phyloP scores from a whole-genome alignment of 2,113 vertebrate genomes.

The Anoplopoma fimbria region DNA sequence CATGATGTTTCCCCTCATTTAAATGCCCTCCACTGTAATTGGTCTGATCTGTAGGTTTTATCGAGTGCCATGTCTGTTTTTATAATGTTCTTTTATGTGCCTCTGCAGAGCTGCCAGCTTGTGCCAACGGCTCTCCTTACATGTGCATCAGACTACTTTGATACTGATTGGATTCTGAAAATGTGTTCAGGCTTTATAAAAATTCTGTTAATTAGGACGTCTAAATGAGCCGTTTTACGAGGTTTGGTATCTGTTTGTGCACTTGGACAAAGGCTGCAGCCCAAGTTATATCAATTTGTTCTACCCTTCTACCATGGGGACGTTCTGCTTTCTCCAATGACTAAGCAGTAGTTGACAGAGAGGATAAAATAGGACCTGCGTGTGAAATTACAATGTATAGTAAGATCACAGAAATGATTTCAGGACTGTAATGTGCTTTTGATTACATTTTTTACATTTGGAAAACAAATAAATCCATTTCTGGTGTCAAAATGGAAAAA shows the following conservation, averaged over 20 bases:
- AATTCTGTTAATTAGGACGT: conserved; percentile 26
- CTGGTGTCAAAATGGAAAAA: not conserved
- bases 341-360: conserved; percentile 58
- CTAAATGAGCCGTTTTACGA: conserved; percentile 37
- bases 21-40: conserved; percentile 67
- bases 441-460: conserved; percentile 6
- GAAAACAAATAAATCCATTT: too few species aligned
- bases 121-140: conserved; percentile 49
- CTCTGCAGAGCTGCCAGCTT: conserved; percentile 49
- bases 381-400: conserved; percentile 23
- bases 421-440: conserved; percentile 5
- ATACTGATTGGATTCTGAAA: conserved; percentile 58
- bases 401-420: conserved; percentile 22
- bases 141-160: conserved; percentile 47
- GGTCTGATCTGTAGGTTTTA: conserved; percentile 64
- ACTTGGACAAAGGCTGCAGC: conserved; percentile 35
- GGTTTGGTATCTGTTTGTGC: conserved; percentile 31
- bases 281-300: conserved; percentile 53
- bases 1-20: conserved; percentile 51
- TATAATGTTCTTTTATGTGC: conserved; percentile 61
- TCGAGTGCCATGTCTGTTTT: conserved; percentile 54
- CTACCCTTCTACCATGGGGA: conserved; percentile 48
- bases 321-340: conserved; percentile 60
- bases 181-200: conserved; percentile 36
- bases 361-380: conserved; percentile 44